Conservation (phyloP, 2,113 vertebrate species). For the Murina feae region DNA sequence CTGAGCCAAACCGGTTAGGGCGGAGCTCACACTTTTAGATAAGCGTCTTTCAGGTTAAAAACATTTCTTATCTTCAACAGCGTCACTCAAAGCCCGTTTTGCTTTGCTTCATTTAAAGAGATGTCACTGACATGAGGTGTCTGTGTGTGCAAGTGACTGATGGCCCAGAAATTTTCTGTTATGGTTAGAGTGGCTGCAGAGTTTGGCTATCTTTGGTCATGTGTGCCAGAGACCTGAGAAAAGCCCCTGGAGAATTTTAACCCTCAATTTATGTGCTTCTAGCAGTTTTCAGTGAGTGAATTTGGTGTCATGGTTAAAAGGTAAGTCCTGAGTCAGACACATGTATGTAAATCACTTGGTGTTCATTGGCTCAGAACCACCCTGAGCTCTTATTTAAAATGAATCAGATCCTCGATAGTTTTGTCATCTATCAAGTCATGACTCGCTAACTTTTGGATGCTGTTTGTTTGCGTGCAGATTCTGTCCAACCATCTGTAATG, state of each 20-base stretch:
- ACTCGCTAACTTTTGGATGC: background rate
- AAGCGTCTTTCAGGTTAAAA: conserved; percentile 12
- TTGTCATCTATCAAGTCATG: background rate
- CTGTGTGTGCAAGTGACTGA: background rate
- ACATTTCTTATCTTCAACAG: background rate
- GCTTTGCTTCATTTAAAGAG: background rate
- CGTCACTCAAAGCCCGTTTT: background rate
- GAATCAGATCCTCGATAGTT: background rate
- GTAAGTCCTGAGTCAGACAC: background rate
- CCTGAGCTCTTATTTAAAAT: background rate
- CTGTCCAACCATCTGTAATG: background rate
- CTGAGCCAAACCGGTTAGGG: too few species aligned
- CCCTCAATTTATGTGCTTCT: background rate
- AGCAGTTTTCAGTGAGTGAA: background rate
- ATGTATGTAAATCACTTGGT: background rate
- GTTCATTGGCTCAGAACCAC: background rate
- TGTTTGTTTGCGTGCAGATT: background rate
- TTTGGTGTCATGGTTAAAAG: background rate
- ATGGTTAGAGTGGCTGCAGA: background rate
- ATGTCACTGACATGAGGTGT: background rate
- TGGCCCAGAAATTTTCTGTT: conserved; percentile 1
- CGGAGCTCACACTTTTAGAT: background rate
- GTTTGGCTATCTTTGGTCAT: background rate
- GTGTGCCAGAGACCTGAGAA: background rate
- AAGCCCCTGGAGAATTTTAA: background rate